phyloP scores from a whole-genome alignment of 2,113 vertebrate species.

The Tachuris rubrigastra region DNA sequence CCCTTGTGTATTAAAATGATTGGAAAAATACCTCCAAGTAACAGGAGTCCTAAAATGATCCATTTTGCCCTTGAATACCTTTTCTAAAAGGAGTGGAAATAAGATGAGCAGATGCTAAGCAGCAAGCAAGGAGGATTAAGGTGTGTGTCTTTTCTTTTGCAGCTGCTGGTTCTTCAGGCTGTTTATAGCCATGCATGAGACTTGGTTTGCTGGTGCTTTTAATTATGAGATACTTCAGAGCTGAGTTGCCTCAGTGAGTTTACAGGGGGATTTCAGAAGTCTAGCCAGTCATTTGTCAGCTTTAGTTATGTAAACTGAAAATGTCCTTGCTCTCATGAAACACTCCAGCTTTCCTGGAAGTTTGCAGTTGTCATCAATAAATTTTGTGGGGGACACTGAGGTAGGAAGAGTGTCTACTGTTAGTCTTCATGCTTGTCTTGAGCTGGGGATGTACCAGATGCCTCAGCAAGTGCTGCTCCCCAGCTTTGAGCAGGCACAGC shows the following conservation, averaged over 20 bases:
- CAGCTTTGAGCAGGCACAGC: neutral
- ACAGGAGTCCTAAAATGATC: neutral
- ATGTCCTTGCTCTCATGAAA: slow-evolving; percentile 13
- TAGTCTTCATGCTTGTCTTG: neutral
- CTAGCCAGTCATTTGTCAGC: neutral
- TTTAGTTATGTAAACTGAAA: slow-evolving; percentile 14
- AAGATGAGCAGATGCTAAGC: neutral
- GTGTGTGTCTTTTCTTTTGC: neutral
- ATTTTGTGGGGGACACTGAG: neutral
- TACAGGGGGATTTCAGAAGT: slow-evolving; percentile 36
- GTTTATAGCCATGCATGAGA: neutral
- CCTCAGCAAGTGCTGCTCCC: neutral
- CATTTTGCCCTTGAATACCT: neutral
- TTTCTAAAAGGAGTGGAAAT: neutral
- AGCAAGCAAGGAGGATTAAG: neutral
- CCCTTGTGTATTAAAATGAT: neutral
- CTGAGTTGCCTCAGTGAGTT: slow-evolving; percentile 9
- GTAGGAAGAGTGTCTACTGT: neutral
- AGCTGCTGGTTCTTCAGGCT: slow-evolving; percentile 27
- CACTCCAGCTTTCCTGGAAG: neutral
- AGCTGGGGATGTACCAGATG: neutral
- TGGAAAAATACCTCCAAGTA: neutral
- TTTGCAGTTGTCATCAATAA: neutral
- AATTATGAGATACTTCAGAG: slow-evolving; percentile 31
- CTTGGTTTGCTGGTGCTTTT: slow-evolving; percentile 23